Percentiles rank a stretch among this genome's conserved stretches.
phyloP scores from a whole-genome alignment of 2,113 vertebrate genomes.

The Peromyscus polionotus region DNA sequence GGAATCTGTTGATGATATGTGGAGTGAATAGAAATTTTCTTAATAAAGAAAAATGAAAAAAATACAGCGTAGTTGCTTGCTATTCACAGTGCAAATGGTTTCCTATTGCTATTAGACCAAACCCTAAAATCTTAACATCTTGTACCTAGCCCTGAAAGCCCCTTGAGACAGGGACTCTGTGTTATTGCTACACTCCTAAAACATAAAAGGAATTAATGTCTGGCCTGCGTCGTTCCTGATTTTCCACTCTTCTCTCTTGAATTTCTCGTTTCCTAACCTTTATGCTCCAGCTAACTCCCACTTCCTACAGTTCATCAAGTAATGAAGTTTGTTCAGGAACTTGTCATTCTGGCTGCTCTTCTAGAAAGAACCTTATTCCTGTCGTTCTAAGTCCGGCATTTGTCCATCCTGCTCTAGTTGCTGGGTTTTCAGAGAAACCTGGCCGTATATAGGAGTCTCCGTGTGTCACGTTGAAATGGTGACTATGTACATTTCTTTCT shows the following conservation, averaged over 20 bases:
- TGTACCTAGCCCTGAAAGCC: background rate
- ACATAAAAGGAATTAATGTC: background rate
- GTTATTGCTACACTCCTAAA: background rate
- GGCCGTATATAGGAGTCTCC: background rate
- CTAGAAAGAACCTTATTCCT: background rate
- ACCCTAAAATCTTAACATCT: constrained; percentile 1
- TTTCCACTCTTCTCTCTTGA: background rate
- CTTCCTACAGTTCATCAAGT: constrained; percentile 25
- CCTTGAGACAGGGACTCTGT: background rate
- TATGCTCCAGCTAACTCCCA: background rate
- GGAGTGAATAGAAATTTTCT: no score
- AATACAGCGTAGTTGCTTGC: background rate
- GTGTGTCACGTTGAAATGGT: background rate
- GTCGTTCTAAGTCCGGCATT: background rate
- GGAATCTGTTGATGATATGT: no score
- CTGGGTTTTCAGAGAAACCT: background rate
- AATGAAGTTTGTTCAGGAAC: background rate
- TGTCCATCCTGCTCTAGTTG: background rate
- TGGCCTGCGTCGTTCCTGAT: background rate
- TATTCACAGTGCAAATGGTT: background rate
- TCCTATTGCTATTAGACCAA: background rate
- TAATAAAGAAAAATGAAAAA: no score
- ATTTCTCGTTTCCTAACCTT: background rate
- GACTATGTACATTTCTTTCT: background rate
- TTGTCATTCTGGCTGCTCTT: background rate